Percentiles rank a stretch among this genome's conserved stretches.
phyloP scores from a whole-genome alignment of 2,797 vertebrate species.

The Oreortyx pictus region DNA sequence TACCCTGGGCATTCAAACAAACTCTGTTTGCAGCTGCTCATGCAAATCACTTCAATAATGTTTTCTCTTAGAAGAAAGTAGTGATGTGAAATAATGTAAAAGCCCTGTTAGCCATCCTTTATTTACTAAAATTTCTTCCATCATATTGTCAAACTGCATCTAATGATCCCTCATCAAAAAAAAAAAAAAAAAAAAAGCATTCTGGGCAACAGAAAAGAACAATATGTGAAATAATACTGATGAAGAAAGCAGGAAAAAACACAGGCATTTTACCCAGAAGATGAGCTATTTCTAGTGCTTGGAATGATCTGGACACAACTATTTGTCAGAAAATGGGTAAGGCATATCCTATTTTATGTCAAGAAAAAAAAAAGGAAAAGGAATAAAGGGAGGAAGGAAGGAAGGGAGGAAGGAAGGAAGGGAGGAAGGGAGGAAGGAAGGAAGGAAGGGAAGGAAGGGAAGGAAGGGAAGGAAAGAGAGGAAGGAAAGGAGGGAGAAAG shows the following conservation, averaged over 20 bases:
- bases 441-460: too few relatives aligned
- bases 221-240: neutral
- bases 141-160: neutral
- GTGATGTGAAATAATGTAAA: neutral
- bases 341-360: neutral
- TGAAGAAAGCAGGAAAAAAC: neutral
- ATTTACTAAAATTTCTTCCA: conserved; percentile 16
- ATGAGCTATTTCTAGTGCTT: neutral
- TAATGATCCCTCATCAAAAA: neutral
- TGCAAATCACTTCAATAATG: neutral
- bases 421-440: too few relatives aligned
- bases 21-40: too few relatives aligned
- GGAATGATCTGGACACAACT: neutral
- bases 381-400: neutral
- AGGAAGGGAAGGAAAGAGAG: too few relatives aligned
- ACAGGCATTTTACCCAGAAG: neutral
- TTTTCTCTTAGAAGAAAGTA: neutral
- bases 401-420: too few relatives aligned
- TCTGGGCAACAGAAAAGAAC: neutral
- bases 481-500: too few relatives aligned
- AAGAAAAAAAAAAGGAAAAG: neutral
- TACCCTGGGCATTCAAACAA: neutral
- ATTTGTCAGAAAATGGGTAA: neutral
- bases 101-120: neutral
- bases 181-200: neutral